Conservation (phyloP, 1,140 invertebrate genomes). For the Aporrectodea caliginosa region DNA sequence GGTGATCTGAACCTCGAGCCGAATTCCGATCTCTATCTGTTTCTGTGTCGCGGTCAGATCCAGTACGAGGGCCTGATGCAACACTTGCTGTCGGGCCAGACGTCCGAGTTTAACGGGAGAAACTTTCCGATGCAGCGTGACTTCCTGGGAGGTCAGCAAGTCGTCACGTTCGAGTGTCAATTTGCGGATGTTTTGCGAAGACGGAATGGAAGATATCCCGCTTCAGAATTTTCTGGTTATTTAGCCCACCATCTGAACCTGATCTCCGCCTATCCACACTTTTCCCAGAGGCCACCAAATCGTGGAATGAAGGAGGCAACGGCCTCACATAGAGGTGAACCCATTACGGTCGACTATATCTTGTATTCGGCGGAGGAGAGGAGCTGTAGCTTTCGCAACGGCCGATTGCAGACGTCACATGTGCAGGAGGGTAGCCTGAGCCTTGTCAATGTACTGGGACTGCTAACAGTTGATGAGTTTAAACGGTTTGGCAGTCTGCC, state of each 20-base stretch:
- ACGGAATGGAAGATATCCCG: background rate
- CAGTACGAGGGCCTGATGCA: constrained; percentile 57
- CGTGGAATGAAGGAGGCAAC: constrained; percentile 39
- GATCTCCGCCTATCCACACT: background rate
- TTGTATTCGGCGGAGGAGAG: constrained; percentile 41
- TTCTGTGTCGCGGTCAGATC: constrained; percentile 67
- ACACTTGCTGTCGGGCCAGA: constrained; percentile 51
- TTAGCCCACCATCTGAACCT: background rate
- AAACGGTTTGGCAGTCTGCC: background rate
- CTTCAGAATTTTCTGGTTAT: background rate
- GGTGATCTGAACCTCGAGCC: constrained; percentile 86
- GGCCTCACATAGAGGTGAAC: constrained; percentile 40
- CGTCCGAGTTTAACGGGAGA: constrained; percentile 34
- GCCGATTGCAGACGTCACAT: background rate
- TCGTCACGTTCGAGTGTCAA: constrained; percentile 66
- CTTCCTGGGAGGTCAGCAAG: constrained; percentile 59
- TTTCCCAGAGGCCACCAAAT: constrained; percentile 35
- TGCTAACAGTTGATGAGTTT: background rate
- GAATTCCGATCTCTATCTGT: constrained; percentile 67
- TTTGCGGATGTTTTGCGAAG: constrained; percentile 55
- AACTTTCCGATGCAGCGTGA: background rate
- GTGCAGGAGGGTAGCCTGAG: background rate
- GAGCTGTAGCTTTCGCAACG: background rate
- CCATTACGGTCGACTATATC: constrained; percentile 52
- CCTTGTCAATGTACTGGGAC: background rate